Evolutionary conservation across 2,888 invertebrate species (phyloP).

Genomic region (Pachycephus smyrnensis): DNA sequence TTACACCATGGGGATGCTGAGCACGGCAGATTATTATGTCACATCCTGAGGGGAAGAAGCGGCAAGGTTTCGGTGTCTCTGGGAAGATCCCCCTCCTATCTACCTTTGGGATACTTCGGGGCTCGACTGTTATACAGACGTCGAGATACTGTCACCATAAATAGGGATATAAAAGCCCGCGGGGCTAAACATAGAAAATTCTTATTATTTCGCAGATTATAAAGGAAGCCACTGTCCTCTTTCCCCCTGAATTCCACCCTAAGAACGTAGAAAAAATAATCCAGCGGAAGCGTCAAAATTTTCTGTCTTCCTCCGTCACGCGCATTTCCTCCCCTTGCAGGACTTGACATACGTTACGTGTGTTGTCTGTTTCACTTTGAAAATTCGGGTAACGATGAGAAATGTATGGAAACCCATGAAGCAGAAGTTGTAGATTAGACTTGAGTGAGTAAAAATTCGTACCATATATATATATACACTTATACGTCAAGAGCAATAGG

Average conservation of each 20-base stretch:
- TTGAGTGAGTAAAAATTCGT: no score
- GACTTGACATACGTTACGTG: no score
- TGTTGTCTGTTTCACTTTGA: no score
- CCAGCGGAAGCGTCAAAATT: no score
- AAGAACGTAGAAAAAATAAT: no score
- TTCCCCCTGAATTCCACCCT: neutral
- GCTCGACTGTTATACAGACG: conserved; percentile 17
- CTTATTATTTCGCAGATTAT: conserved; percentile 50
- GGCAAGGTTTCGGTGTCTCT: conserved; percentile 4
- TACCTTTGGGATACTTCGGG: neutral
- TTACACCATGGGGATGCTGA: neutral
- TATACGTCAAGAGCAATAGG: neutral
- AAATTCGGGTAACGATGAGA: no score
- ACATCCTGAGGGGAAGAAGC: neutral
- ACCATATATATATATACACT: neutral
- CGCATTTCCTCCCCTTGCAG: no score
- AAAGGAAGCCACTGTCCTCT: conserved; percentile 18
- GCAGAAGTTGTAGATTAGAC: no score
- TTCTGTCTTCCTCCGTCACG: no score
- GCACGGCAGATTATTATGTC: conserved; percentile 1
- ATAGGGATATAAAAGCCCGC: conserved; percentile 40
- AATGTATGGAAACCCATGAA: no score
- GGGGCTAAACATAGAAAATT: conserved; percentile 46
- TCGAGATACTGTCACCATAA: conserved; percentile 42
- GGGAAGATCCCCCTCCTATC: neutral